These are phyloP conservation scores for Megaptera novaeangliae DNA, from an alignment of 2,113 vertebrate species.

Conservation along the genomic window DNA sequence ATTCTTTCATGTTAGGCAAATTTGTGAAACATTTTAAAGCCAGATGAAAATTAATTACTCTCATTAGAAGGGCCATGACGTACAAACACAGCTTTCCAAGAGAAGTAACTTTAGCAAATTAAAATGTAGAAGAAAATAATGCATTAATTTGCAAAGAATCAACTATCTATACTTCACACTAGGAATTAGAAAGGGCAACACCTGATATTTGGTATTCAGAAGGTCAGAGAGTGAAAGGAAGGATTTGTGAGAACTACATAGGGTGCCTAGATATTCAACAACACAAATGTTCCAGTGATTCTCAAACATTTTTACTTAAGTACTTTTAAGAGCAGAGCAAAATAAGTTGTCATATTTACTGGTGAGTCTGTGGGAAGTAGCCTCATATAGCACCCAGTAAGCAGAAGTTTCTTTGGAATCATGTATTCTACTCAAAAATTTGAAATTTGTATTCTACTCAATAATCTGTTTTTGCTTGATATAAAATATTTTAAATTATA, in stretches of 20 bases:
- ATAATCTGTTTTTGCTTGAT: not conserved
- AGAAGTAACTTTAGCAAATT: not conserved
- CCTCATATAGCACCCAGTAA: not conserved
- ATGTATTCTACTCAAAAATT: not conserved
- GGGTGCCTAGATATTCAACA: not conserved
- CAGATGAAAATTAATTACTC: not conserved
- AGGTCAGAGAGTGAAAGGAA: not conserved
- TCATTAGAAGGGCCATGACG: not conserved
- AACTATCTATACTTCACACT: not conserved
- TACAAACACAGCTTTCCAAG: not conserved
- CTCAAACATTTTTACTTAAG: not conserved
- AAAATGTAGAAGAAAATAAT: not conserved
- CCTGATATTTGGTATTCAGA: not conserved
- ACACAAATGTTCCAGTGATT: not conserved
- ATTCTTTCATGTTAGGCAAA: not conserved
- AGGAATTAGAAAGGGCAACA: not conserved
- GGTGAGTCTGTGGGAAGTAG: not conserved
- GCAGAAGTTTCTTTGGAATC: not conserved
- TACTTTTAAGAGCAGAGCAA: not conserved
- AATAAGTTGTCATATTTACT: not conserved
- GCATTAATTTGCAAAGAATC: not conserved
- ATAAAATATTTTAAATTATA: not conserved
- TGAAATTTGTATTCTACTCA: not conserved
- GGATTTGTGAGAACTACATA: not conserved
- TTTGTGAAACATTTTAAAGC: not conserved